Base-by-base conservation (phyloP, 2,888 invertebrate genomes). In the Andrena dorsata region DNA sequence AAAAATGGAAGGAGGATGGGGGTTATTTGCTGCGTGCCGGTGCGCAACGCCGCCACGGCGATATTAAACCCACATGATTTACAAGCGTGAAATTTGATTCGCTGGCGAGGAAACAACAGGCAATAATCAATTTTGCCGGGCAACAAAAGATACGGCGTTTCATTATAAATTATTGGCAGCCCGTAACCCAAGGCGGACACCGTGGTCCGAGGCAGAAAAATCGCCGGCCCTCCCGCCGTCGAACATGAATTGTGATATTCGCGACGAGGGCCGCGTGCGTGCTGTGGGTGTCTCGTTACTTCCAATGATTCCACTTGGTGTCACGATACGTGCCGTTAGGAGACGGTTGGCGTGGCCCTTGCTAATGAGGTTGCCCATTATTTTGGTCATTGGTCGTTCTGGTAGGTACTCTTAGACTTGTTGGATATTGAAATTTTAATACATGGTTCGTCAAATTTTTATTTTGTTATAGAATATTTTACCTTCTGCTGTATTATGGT, bases 81-180 rank as follows among this genome's bases (percentile, higher is more conserved):
- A 89, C 88, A 89, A 83, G 86, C 87, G 90, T 88, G 89, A 88
- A 89, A 89, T 90, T 90, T 87, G 90, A 90, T 86, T 89, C 86
- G 88, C 86, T 82, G 81, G 90, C 85, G 85, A 81, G 83, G 83
- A 88, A 88, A 89, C 86, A 89, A 88, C 87, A 73, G 82, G 81
- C 87, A 82, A 89, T 88, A 88, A 90, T 89, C 87, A 88, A 89
- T 90, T 89, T 90, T 80, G 80, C 56, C 81, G 74, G 53, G 66
- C 79, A 80, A 86, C 86, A 83, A 89, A 82, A 84, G 87, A 83
- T 85, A 87, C 30, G 85, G 69, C 68, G 82, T 84, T 83, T 85
- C 76, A 76, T 82, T 88, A 82, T 85, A 80, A 88, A 85, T 86
- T 88, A 88, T 87, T 85, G 86, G 80, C 83, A 80, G 76, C 30